A percentile compares a stretch with the other conserved stretches of the same genome.
Conservation (phyloP, 2,113 vertebrate species). For the Hypanus sabinus region DNA sequence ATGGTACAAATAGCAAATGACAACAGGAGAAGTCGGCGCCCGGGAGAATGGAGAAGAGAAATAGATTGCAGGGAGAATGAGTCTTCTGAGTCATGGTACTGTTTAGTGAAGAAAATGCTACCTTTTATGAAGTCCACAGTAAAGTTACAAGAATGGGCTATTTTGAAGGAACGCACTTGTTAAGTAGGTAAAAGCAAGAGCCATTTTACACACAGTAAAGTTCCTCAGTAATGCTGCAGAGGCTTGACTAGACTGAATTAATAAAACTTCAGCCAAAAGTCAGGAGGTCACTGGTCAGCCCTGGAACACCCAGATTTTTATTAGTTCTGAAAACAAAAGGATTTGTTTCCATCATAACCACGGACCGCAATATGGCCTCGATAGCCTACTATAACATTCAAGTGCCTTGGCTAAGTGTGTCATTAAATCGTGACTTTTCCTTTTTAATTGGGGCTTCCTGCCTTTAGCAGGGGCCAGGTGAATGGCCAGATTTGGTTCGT, state of each 20-base stretch:
- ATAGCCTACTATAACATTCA: not conserved
- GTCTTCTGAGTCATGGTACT: too few relatives aligned
- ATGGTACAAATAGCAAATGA: too few relatives aligned
- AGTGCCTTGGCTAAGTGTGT: not conserved
- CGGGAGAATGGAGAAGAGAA: too few relatives aligned
- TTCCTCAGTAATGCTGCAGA: not conserved
- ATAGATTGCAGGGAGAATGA: too few relatives aligned
- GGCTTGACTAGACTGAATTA: not conserved
- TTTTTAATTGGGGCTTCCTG: not conserved
- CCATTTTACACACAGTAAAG: not conserved
- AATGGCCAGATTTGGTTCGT: not conserved
- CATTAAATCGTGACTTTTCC: not conserved
- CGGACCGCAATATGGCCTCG: not conserved
- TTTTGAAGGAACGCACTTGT: not conserved
- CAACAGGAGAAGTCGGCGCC: too few relatives aligned
- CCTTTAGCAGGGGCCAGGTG: too few relatives aligned
- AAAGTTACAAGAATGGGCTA: not conserved
- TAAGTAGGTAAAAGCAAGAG: not conserved
- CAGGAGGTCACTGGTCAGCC: not conserved
- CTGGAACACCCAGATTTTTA: too few relatives aligned
- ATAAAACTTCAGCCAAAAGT: not conserved
- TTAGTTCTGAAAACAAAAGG: too few relatives aligned
- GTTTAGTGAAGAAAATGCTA: not conserved
- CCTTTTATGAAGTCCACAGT: not conserved
- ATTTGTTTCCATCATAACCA: too few relatives aligned